Percentiles rank a stretch among this genome's conserved stretches.
phyloP scores from a whole-genome alignment of 2,113 vertebrate species.

The Notarius quadriscutis region DNA sequence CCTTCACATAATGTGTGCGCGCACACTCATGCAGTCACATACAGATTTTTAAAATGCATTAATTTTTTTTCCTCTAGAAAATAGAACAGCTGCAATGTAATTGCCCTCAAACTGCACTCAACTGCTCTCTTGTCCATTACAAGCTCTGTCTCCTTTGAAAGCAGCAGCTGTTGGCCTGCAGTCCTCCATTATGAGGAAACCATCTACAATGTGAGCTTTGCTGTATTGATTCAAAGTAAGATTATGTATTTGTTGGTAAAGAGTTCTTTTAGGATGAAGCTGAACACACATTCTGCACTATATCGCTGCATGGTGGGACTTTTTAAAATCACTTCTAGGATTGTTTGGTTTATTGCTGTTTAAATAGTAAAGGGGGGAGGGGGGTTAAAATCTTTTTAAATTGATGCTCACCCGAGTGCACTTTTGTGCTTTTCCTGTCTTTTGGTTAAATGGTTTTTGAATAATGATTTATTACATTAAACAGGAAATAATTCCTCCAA shows the following conservation, averaged over 20 bases:
- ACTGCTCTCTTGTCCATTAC: background rate
- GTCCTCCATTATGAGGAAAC: background rate
- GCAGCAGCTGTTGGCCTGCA: slow-evolving; percentile 28
- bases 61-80: background rate
- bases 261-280: slow-evolving; percentile 3
- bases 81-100: background rate
- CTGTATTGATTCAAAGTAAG: background rate
- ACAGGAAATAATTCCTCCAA: slow-evolving; percentile 7
- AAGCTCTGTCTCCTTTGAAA: background rate
- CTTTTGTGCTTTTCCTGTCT: background rate
- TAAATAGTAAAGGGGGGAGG: background rate
- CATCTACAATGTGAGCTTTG: background rate
- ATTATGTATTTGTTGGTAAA: slow-evolving; percentile 4
- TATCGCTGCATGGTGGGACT: background rate
- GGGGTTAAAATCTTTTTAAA: slow-evolving; percentile 1
- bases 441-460: slow-evolving; percentile 3
- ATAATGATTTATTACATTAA: slow-evolving; percentile 4
- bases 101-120: slow-evolving; percentile 17
- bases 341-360: slow-evolving; percentile 25
- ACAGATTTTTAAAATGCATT: background rate
- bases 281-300: background rate
- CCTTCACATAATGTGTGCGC: background rate
- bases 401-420: background rate
- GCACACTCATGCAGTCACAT: background rate
- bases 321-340: slow-evolving; percentile 24